Base-by-base conservation (phyloP, 2,797 vertebrate species). In the Schizopygopsis pylzovi region DNA sequence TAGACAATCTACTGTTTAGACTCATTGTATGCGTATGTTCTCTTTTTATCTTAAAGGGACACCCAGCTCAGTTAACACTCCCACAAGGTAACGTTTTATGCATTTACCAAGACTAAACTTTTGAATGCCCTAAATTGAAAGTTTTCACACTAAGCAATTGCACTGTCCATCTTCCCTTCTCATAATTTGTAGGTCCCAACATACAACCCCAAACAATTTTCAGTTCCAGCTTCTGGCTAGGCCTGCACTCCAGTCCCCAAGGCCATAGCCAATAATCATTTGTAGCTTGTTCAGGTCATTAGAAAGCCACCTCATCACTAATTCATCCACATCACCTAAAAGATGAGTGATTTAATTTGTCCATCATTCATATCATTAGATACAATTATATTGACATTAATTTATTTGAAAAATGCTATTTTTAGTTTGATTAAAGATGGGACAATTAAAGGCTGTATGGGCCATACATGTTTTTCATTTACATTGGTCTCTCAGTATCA, bases 241-340 rank as follows among this genome's bases (percentile, higher is more conserved):
- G 81, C 90, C 91, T 80, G 84, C 91, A 61, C 76, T 90, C 37
- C 94, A 91, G 11, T 94, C 93, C 63, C 93, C 94, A 52, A 92
- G 91, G 61, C 87, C 13, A 61, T 92, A 85, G 90, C 1, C 65
- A 56, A 77, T 59, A 49, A 63, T 81, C 15, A 25, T 25, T 28
- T 65, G 59, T 67, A 72, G 80, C 1, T 79, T 25, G 81, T 65
- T 49, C 25, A 45, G 9, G 39, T 59, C 49, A 45, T 72, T 33
- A 12, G 16, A 72, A 59, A 61, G 49, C 15, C 39, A 22, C 20
- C 59, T 73, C 6, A 73, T 73, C 10, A 59, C 39, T 63, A n/a
- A n/a, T 41, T 2, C 54, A 43, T 12, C 37, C 22, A 59, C 6
- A 59, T 59, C 54, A 78, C 37, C 22, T 13, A 28, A 20, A 16